Percentiles rank a stretch among this genome's conserved stretches.
Conservation (phyloP, 2,113 vertebrate species). For the Oryzias melastigma region DNA sequence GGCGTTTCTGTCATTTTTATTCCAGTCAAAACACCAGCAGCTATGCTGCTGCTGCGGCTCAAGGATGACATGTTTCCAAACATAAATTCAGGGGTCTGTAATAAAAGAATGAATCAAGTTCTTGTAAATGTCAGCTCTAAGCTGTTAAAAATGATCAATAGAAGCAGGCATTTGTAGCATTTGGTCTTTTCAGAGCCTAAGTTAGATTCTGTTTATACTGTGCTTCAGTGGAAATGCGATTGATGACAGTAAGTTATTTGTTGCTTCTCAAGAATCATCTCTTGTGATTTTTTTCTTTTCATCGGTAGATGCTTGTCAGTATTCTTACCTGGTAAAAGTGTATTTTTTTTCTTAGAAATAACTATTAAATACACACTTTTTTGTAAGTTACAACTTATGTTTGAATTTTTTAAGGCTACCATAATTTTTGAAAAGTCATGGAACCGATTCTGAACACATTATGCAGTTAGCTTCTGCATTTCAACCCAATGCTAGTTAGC, state of each 20-base stretch:
- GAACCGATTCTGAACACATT: too few relatives aligned
- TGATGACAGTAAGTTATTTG: constrained; percentile 43
- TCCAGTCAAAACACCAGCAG: neutral
- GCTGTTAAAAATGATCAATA: constrained; percentile 47
- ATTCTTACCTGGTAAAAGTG: neutral
- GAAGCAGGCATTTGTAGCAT: constrained; percentile 37
- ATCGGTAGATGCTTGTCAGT: neutral
- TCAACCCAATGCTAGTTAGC: too few relatives aligned
- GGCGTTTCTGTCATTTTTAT: neutral
- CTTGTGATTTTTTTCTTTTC: neutral
- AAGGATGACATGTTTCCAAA: constrained; percentile 14
- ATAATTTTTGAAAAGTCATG: too few relatives aligned
- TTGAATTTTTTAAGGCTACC: too few relatives aligned
- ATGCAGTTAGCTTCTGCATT: too few relatives aligned
- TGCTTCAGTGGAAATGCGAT: constrained; percentile 8
- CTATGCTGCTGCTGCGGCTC: neutral
- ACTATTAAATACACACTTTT: too few relatives aligned
- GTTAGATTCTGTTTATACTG: constrained; percentile 43
- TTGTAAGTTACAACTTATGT: too few relatives aligned
- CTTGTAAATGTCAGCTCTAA: constrained; percentile 56
- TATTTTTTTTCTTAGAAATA: too few relatives aligned
- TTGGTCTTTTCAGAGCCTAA: constrained; percentile 40
- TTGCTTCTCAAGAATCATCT: constrained; percentile 14
- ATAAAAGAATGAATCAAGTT: constrained; percentile 40
- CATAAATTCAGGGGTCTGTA: constrained; percentile 30